Base-by-base conservation (phyloP, 2,888 invertebrate species). In the Plebejus anna region DNA sequence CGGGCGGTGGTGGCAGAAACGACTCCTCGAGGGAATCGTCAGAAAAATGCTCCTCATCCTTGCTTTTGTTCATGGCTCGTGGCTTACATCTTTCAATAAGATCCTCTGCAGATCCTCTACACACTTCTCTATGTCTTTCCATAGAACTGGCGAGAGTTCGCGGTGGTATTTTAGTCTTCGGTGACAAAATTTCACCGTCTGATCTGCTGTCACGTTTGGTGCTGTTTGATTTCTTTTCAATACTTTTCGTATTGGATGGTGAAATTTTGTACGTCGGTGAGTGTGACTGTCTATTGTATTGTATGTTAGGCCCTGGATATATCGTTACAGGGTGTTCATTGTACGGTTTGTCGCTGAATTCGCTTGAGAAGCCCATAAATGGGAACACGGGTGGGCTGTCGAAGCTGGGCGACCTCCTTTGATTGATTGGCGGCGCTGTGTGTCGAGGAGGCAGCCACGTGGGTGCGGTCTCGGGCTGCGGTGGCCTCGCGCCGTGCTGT, bases 21-120 rank as follows among this genome's bases (percentile, higher is more conserved):
- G 95, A 94, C 85, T 97, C 97, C 88, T 97, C 97, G 80, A 97
- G 89, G 28, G 97, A 97, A 89, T 97, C 97, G 87, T 97, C 97
- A 38, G 97, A 97, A 88, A 97, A 97, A 84, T 96, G 96, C 80
- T 94, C 94, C 81, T 92, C 94, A 83, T 93, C 94, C 84, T 90
- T 88, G 82, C 86, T 88, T 79, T 84, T 88, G 82, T 83, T 87
- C 71, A 88, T 87, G 83, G 85, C 88, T 86, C 89, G 89, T 82
- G 84, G 87, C 81, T 86, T 90, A 80, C 84, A 85, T 81, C 84
- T 87, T 82, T 87, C 89, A 85, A 87, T 87, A 79, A 92, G 81
- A 80, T 94, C 93, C 89, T 94, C 94, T 88, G 92, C 84, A 80
- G 94, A 94, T 84, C 95, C 95, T 84, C 97, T 95, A 86, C 96